Evolutionary conservation across 1,140 invertebrate species (phyloP), one percentile per base, ranked within the genome.

Genomic region (Platyura marginata): DNA sequence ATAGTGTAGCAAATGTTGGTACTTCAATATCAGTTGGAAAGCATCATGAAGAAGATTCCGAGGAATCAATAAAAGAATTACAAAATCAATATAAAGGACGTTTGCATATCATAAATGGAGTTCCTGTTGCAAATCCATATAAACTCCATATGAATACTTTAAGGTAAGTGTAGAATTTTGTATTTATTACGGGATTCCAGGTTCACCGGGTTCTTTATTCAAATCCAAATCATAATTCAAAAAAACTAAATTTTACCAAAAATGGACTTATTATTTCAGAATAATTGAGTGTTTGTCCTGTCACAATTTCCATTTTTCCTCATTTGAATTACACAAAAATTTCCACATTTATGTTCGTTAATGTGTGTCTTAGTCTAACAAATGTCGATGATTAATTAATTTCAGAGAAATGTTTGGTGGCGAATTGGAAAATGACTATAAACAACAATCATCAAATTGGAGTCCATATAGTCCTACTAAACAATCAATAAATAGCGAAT

Each of bases 61-160:
- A 59, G 25, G 15, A 43, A 20, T 41, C 38, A 13, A 34, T 13
- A 19, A 25, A 22, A 2, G 48, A 53, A 4, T 23, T 48, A 8
- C 51, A 53, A 48, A 40, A 45, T 19, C 53, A 59, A 11, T 59
- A 54, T 25, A 59, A 57, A 16, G 56, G 55, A 5, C 59, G 6
- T 13, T 13, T 34, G 51, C 56, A 18, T 11, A 35, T 40, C 18
- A 40, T 41, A 2, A 44, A 41, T 16, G 43, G 37, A 19, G 34
- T 40, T 3, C 43, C 43, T 13, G 29, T 57, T 21, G 40, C 47
- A 21, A 53, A 55, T 43, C 58, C 56, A 16, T 61, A 59, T 43
- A 51, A 56, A 35, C 53, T 56, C 46, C 45, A 58, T 40, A 40
- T 40, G 38, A 16, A 40, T 2, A 23, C 20, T 22, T 21, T 40